These are phyloP conservation scores for Trilocha varians DNA, from an alignment of 2,888 invertebrate species.

Conservation along the genomic window DNA sequence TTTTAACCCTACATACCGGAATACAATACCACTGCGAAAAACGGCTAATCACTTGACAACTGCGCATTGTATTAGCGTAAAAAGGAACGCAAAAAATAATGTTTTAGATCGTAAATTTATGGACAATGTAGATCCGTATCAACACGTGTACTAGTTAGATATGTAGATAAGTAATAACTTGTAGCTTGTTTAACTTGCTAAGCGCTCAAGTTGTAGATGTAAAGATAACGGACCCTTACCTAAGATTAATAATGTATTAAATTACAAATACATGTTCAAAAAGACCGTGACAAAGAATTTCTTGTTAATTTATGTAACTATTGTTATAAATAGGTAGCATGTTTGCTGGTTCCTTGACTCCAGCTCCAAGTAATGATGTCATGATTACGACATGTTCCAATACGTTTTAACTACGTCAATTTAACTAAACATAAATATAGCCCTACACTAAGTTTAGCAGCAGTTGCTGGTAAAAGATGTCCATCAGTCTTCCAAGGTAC, in stretches of 20 bases:
- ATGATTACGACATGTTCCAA: too few relatives aligned
- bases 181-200: constrained; percentile 64
- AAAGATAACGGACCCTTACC: constrained; percentile 40
- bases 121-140: constrained; percentile 4
- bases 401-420: too few relatives aligned
- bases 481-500: too few relatives aligned
- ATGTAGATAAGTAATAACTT: constrained; percentile 27
- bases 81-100: constrained; percentile 36
- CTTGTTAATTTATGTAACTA: too few relatives aligned
- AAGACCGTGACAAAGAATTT: not conserved
- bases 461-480: too few relatives aligned
- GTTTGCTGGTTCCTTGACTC: too few relatives aligned
- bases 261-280: not conserved
- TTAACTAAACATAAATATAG: too few relatives aligned
- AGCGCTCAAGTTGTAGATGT: constrained; percentile 55
- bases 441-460: too few relatives aligned
- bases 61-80: constrained; percentile 27
- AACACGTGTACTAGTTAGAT: constrained; percentile 11
- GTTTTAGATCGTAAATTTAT: constrained; percentile 44
- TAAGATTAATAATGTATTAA: not conserved
- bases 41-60: constrained; percentile 67
- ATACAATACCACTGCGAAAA: constrained; percentile 46
- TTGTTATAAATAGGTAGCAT: too few relatives aligned
- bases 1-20: constrained; percentile 23
- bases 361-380: too few relatives aligned